These are phyloP conservation scores for Acleris laterana DNA, from an alignment of 2,888 invertebrate genomes.

Conservation along the genomic window DNA sequence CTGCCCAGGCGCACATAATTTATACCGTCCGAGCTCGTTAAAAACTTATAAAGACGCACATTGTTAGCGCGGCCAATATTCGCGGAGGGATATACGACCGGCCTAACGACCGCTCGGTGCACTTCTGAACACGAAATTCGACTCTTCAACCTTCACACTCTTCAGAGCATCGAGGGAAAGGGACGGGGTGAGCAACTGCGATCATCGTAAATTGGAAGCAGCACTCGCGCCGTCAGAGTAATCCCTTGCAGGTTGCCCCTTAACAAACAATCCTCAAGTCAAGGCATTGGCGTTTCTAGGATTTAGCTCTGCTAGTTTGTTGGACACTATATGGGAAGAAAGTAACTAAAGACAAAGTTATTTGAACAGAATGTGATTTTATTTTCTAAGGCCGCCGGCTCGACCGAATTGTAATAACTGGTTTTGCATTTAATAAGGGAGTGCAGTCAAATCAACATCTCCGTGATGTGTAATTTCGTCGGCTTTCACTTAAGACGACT, in stretches of 20 bases:
- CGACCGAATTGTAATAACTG: too few species aligned
- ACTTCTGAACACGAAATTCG: constrained; percentile 17
- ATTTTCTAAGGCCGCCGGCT: too few species aligned
- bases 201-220: too few species aligned
- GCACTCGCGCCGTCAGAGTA: neutral
- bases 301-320: neutral
- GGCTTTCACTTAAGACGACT: too few species aligned
- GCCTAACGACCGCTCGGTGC: constrained; percentile 66
- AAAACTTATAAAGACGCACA: constrained; percentile 85
- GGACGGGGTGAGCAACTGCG: too few species aligned
- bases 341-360: too few species aligned
- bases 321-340: too few species aligned
- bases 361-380: too few species aligned
- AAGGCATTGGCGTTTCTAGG: neutral
- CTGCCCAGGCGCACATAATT: constrained; percentile 81
- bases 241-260: constrained; percentile 1
- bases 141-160: neutral
- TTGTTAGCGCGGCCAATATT: constrained; percentile 84
- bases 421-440: too few species aligned
- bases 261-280: neutral
- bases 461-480: too few species aligned
- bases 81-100: constrained; percentile 75
- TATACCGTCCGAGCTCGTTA: constrained; percentile 84
- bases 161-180: neutral
- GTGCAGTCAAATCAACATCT: too few species aligned